Evolutionary conservation across 1,140 invertebrate species (phyloP), one percentile per base, ranked within the genome.

Genomic region (Cotesia chilonis): DNA sequence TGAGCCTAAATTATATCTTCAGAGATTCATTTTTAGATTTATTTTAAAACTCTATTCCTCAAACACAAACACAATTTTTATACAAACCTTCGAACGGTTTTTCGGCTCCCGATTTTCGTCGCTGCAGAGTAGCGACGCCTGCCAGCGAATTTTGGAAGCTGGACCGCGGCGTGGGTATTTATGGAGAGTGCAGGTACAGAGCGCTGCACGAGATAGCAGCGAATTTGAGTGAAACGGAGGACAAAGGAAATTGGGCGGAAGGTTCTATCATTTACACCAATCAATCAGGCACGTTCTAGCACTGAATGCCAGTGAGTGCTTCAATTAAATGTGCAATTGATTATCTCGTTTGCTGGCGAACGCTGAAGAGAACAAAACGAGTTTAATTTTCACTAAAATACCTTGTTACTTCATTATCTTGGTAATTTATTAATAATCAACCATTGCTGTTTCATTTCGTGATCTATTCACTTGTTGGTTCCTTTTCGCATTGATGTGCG

Each of bases 191-290:
- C 28, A 28, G 14, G 12, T 61, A 20, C n/a, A 55, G 1, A 20
- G 10, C n/a, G 10, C n/a, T 57, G 12, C 36, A 36, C 52, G 28
- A 28, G 14, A 20, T 14, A 35, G n/a, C 35, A 5, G 47, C 17
- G 20, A 65, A 63, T 51, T 38, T 17, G 28, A 71, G 59, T 64
- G 59, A 55, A 51, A 65, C 9, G n/a, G 4, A 64, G 61, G 69
- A 67, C 63, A 72, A 72, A 72, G 71, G 71, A 72, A 72, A 72
- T 72, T 72, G 65, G 57, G 55, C 71, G 71, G 71, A 72, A 72
- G 65, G 65, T 72, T 68, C 65, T 68, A 72, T 72, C 71, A 72
- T 72, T 72, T 72, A 66, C 64, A 72, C 65, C 64, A 72, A 72
- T 72, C 65, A 72, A 72, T 68, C 71, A 55, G 41, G 20, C 66